Evolutionary conservation across 2,797 vertebrate genomes (phyloP).

Genomic region (Tapirus indicus): DNA sequence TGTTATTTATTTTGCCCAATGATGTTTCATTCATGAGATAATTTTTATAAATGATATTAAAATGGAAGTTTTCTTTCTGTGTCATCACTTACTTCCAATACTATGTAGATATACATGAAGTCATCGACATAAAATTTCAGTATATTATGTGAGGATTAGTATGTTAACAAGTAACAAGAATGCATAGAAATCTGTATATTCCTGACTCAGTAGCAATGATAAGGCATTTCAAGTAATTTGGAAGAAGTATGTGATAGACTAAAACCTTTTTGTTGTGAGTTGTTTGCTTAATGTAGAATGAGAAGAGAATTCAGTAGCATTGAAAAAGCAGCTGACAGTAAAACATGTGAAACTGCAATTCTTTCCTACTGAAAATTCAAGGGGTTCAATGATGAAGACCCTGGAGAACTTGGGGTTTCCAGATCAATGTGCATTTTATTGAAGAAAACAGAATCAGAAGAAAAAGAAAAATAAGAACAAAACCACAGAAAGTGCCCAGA

Average conservation of each 20-base stretch:
- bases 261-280: neutral
- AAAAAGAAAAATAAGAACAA: neutral
- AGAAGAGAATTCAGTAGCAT: neutral
- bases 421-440: neutral
- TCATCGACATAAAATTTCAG: neutral
- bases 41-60: neutral
- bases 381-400: slow-evolving; percentile 31
- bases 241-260: neutral
- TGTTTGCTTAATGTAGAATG: slow-evolving; percentile 49
- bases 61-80: neutral
- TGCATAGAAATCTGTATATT: neutral
- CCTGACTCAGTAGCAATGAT: neutral
- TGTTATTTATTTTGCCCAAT: neutral
- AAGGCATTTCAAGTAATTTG: slow-evolving; percentile 41
- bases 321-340: slow-evolving; percentile 55
- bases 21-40: neutral
- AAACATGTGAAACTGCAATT: neutral
- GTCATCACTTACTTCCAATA: neutral
- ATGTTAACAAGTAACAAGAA: neutral
- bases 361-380: slow-evolving; percentile 32
- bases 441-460: neutral
- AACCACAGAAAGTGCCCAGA: neutral
- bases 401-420: neutral
- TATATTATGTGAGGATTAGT: neutral
- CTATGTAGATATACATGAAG: neutral